phyloP scores from a whole-genome alignment of 1,140 invertebrate species.

The Maconellicoccus hirsutus region DNA sequence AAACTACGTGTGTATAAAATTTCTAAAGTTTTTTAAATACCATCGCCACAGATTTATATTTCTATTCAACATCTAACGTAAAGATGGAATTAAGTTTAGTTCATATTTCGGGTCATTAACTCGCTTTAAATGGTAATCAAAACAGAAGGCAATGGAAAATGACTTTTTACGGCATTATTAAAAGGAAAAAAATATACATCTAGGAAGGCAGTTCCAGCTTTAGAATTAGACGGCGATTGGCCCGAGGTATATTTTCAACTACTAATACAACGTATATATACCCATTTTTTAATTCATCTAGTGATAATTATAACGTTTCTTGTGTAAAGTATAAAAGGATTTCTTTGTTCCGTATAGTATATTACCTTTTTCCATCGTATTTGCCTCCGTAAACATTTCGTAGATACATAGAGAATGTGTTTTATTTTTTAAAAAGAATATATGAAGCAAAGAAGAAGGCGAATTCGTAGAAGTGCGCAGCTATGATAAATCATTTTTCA shows the following conservation, averaged over 20 bases:
- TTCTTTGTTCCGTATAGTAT: slow-evolving; percentile 21
- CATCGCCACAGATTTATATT: neutral
- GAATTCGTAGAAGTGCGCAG: slow-evolving; percentile 19
- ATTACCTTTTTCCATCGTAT: neutral
- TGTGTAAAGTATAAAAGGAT: slow-evolving; percentile 21
- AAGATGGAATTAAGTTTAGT: slow-evolving; percentile 9
- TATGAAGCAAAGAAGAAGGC: slow-evolving; percentile 16
- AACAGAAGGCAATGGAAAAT: slow-evolving; percentile 19
- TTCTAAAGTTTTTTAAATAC: neutral
- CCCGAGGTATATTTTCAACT: slow-evolving; percentile 20
- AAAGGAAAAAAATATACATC: slow-evolving; percentile 6
- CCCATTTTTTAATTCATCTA: slow-evolving; percentile 21
- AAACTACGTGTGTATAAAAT: neutral
- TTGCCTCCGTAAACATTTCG: slow-evolving; percentile 18
- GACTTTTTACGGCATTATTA: slow-evolving; percentile 20
- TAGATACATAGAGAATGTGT: neutral
- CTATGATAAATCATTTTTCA: slow-evolving; percentile 22
- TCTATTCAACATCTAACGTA: neutral
- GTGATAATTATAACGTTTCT: slow-evolving; percentile 21
- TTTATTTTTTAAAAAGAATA: slow-evolving; percentile 19
- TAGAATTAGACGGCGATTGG: slow-evolving; percentile 20
- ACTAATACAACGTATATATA: slow-evolving; percentile 21
- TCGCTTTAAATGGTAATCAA: slow-evolving; percentile 19
- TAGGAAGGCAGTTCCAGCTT: slow-evolving; percentile 1
- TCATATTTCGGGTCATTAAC: slow-evolving; percentile 18